Percentiles rank a stretch among this genome's conserved stretches.
Evolutionary conservation across 1,140 invertebrate species (phyloP).

Genomic region (Bemisia tabaci): DNA sequence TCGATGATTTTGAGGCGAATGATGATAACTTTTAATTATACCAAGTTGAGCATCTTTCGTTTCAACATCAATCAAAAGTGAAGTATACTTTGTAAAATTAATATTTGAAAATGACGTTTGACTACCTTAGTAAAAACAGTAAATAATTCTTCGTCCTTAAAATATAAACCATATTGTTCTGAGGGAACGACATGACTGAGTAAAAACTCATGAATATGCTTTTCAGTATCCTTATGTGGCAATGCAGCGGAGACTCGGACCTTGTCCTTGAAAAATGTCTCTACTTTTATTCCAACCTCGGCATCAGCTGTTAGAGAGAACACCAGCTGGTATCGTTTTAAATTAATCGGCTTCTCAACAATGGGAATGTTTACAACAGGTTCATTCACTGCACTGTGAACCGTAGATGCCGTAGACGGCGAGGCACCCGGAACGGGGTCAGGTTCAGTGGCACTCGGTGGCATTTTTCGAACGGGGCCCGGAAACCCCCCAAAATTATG

Average conservation of each 20-base stretch:
- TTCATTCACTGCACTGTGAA: background rate
- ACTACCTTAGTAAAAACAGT: background rate
- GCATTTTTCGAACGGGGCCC: no score
- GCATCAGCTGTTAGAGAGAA: no score
- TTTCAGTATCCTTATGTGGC: background rate
- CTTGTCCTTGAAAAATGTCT: no score
- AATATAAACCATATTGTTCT: no score
- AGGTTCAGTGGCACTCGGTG: background rate
- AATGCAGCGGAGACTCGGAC: no score
- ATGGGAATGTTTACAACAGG: background rate
- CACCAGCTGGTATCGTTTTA: no score
- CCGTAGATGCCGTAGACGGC: background rate
- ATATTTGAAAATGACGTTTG: background rate
- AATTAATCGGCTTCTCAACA: background rate
- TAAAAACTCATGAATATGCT: background rate
- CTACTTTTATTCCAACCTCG: no score
- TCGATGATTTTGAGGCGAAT: background rate
- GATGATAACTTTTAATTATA: slow-evolving; percentile 10
- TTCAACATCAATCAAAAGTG: background rate
- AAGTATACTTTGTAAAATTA: background rate
- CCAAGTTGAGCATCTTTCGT: background rate
- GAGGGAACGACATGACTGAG: no score
- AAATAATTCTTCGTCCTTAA: no score
- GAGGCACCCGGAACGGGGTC: background rate
- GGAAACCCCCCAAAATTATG: no score